Evolutionary conservation across 2,113 vertebrate species (phyloP), one percentile per base, ranked within the genome.

Genomic region (Corythoichthys haematopterus): DNA sequence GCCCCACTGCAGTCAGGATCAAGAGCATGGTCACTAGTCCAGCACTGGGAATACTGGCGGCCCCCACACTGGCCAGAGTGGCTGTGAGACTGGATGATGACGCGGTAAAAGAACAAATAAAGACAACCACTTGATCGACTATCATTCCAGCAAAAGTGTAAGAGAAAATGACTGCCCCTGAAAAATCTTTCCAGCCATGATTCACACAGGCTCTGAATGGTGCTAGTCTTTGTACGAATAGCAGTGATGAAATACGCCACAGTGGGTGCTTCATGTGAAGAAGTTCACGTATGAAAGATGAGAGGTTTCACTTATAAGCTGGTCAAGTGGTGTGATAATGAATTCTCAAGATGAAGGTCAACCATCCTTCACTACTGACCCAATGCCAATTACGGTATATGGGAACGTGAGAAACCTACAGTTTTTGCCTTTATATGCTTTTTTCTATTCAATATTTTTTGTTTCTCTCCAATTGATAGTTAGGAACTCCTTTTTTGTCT

Each of bases 11-110:
- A 0, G 97, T 99, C 58, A 99, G 92, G 83, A 99, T 98, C 66
- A 99, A 92, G 6, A 99, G 93, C 97, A 99, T 99, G 66, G 97
- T 99, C 80, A 99, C 97, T 67, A 99, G 87, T 2, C 97, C 97
- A 0, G 97, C 97, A 35, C 97, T 99, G 84, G 97, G 97, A 82
- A 99, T 98, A 84, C 97, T 99, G 80, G 97, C 97, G 0, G 97
- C 97, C 50, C 97, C 97, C 1, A 99, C 89, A 6, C 97, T 99
- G 14, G 97, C 97, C 85, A 99, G 88, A 0, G 97, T 99, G 69
- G 97, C 97, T 0, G 97, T 99, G 84, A 99, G 88, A 87, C 97
- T 99, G 88, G 47, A 83, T 77, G 69, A 57, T 76, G 0, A 66
- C 50, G 74, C 16, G 51, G 37, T 15, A 65, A 52, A 81, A 55